Percentiles rank a stretch among this genome's conserved stretches.
phyloP scores from a whole-genome alignment of 2,113 vertebrate species.

The Hoplias malabaricus region DNA sequence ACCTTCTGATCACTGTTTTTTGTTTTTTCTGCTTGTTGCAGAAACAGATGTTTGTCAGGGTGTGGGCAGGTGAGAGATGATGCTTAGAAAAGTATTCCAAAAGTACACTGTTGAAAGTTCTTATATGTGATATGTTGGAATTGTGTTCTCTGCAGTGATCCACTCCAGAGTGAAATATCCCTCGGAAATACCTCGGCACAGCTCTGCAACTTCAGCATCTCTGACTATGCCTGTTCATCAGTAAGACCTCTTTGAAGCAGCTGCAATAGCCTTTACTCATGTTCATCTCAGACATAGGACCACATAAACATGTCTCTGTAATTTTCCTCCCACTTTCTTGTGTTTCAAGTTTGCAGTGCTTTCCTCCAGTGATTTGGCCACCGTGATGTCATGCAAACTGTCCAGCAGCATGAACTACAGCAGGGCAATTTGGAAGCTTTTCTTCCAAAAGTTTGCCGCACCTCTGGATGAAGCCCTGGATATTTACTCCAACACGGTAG shows the following conservation, averaged over 20 bases:
- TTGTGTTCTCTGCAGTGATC: not conserved
- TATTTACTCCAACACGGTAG: not conserved
- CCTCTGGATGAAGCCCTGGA: not conserved
- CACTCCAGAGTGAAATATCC: not conserved
- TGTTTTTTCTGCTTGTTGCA: not conserved
- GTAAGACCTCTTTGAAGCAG: not conserved
- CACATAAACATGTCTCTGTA: not conserved
- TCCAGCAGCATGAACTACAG: conserved; percentile 2
- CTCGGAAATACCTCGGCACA: not conserved
- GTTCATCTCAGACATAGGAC: not conserved
- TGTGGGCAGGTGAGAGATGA: not conserved
- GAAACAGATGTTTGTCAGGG: not conserved
- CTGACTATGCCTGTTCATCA: conserved; percentile 1
- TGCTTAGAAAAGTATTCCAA: not conserved
- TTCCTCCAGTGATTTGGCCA: conserved; percentile 40
- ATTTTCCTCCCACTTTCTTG: not conserved
- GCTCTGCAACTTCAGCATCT: conserved; percentile 44
- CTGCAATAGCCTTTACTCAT: not conserved
- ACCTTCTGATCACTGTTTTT: not conserved
- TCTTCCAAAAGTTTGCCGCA: not conserved
- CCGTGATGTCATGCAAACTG: conserved; percentile 51
- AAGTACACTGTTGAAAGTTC: not conserved
- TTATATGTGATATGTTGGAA: not conserved
- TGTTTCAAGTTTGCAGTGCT: conserved; percentile 40
- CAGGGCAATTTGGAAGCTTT: conserved; percentile 49